Evolutionary conservation across 2,888 invertebrate species (phyloP), one percentile per base, ranked within the genome.

Genomic region (Drepana falcataria): DNA sequence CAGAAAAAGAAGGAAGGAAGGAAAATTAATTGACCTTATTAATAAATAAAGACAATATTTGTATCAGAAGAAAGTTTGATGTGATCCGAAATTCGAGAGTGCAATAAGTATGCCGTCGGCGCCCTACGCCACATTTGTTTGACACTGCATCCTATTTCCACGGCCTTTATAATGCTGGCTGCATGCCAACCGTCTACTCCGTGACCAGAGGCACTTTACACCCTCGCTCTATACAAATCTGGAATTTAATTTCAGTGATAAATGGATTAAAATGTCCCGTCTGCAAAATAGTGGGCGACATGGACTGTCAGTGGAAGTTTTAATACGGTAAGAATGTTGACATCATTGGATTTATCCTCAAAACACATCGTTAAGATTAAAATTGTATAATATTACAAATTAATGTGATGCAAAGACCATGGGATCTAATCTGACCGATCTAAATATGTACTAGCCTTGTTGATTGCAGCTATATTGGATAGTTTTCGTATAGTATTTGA

Each of bases 171-270:
- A 53, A 48, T 48, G 52, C 65, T 72, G 72, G 72, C 72, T 53
- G 53, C 9, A 34, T 55, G 70, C 71, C 72, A 71, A 64, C 59
- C 59, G 58, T 51, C 35, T 56, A 51, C 59, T 57, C 54, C 69
- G 67, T 68, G 67, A 69, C 69, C 64, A 57, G 62, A 44, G 56
- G 64, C 61, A 59, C 58, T 60, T 65, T 65, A 63, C 57, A 55
- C 52, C 52, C 48, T 52, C 60, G 57, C 60, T 57, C 58, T 64
- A 65, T 65, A 67, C 69, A 68, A 71, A 67, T 70, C 63, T 58
- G 62, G 61, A 71, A 69, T 73, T 73, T 69, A 70, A 75, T 75
- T 72, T 75, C 48, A 59, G 57, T 66, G 69, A 79, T 73, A 72
- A 75, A 79, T 80, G 74, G 70, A 71, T 76, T 73, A 71, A 73